phyloP scores from a whole-genome alignment of 35 echinoderm and acorn worm genomes.

The Holothuria glaberrima region DNA sequence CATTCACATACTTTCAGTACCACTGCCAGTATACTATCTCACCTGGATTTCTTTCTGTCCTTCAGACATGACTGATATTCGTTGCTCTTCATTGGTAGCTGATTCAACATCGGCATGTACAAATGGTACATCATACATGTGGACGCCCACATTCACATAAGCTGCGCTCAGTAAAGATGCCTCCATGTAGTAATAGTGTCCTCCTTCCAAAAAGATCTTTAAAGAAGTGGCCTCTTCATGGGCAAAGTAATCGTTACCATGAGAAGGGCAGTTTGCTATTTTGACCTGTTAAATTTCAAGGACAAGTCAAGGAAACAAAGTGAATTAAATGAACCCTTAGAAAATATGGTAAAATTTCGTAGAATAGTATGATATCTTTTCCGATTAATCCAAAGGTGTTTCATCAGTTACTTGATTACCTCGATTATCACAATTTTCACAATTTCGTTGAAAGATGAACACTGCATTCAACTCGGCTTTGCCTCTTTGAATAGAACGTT shows the following conservation, averaged over 20 bases:
- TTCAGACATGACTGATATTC: not conserved
- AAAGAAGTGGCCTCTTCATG: conserved; percentile 46
- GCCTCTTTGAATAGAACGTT: no score
- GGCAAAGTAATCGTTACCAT: not conserved
- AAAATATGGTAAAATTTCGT: no score
- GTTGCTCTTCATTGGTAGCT: conserved; percentile 54
- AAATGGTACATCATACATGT: conserved; percentile 61
- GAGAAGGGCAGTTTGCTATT: conserved; percentile 40
- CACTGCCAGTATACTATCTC: not conserved
- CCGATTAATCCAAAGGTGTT: no score
- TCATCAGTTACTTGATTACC: no score
- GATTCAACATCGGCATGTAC: not conserved
- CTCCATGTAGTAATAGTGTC: conserved; percentile 60
- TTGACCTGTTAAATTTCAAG: not conserved
- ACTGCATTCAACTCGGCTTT: no score
- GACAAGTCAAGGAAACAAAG: no score
- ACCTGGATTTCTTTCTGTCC: conserved; percentile 58
- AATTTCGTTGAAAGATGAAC: no score
- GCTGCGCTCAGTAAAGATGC: conserved; percentile 13
- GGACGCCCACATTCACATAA: conserved; percentile 47
- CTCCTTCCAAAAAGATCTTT: conserved; percentile 22
- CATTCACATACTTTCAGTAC: no score
- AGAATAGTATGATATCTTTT: no score
- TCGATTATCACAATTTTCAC: no score
- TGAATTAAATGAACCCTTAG: no score